Evolutionary conservation across 2,888 invertebrate genomes (phyloP), one percentile per base, ranked within the genome.

Genomic region (Melanostoma scalare): DNA sequence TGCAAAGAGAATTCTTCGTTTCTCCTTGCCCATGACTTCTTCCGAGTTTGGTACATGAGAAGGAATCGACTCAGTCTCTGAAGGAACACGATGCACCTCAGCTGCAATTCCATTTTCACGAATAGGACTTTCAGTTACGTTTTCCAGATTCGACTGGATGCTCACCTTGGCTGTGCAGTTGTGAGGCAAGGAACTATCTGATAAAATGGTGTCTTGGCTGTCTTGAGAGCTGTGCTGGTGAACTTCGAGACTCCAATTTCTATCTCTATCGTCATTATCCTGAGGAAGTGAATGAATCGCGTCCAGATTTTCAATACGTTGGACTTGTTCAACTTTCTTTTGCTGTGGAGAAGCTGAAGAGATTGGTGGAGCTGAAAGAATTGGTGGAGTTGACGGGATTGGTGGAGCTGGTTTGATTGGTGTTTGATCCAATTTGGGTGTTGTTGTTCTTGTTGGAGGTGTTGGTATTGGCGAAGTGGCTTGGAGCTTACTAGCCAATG

Each of bases 1-100:
- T 71, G 94, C 93, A 88, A 95, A 95, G 67, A 94, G 92, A 56
- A 95, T 90, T 56, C 94, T 92, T 10, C 91, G 88, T 40, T 91
- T 90, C 77, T 91, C 91, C 81, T 89, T 90, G 48, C 88, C 89
- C 6, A 87, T 88, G 0, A 88, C 87, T 52, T 88, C 87, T 53
- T 89, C 89, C 2, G 87, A 65, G 9, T 77, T 76, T 33, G 76
- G 63, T 6, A 56, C 61, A 30, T 79, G 55, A 6, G 79, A 65
- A 0, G 52, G 50, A 3, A 52, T 48, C 4, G 79, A 4, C 6
- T 76, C 72, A 8, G 73, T 33, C 38, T 80, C 89, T 3, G 89
- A 89, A 2, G 90, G 89, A 35, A 89, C 76, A 3, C 88, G 88
- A 46, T 89, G 89, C 65, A 90, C 88, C 72, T 89, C 89, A 1